Evolutionary conservation across 2,113 vertebrate species (phyloP).

Genomic region (Romanogobio albipinnatus): DNA sequence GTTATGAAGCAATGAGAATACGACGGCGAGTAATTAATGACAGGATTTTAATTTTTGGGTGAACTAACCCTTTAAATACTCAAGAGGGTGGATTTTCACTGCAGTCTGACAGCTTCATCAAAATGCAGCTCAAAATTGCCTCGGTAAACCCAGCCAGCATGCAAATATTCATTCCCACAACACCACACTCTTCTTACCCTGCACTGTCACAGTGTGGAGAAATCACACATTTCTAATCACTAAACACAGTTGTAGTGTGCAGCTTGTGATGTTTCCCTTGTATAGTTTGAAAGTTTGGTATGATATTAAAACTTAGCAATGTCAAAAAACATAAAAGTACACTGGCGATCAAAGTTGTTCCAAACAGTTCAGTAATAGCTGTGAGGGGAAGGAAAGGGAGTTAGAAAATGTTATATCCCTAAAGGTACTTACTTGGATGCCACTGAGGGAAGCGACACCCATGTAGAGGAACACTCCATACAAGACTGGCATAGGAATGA

Average conservation of each 20-base stretch:
- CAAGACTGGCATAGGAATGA: slow-evolving; percentile 92
- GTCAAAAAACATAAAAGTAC: not conserved
- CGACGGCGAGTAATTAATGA: too few species aligned
- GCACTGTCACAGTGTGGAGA: slow-evolving; percentile 13
- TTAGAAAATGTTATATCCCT: not conserved
- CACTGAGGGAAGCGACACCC: slow-evolving; percentile 92
- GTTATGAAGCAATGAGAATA: too few species aligned
- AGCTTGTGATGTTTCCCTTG: not conserved
- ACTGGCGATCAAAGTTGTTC: not conserved
- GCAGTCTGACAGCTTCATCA: slow-evolving; percentile 42
- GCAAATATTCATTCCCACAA: slow-evolving; percentile 26
- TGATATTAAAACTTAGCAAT: not conserved
- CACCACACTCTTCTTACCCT: not conserved
- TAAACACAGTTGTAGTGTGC: not conserved
- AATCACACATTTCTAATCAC: slow-evolving; percentile 31
- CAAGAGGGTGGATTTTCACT: not conserved
- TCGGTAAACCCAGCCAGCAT: slow-evolving; percentile 26
- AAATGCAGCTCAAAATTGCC: slow-evolving; percentile 33
- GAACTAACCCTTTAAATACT: not conserved
- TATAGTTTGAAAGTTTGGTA: not conserved
- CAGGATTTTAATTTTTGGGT: too few species aligned
- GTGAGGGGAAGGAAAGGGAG: not conserved
- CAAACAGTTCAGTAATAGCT: not conserved
- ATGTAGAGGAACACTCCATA: slow-evolving; percentile 96
- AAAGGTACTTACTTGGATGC: slow-evolving; percentile 84